phyloP scores from a whole-genome alignment of 2,888 invertebrate genomes.

The Pristionchus maxplancki region DNA sequence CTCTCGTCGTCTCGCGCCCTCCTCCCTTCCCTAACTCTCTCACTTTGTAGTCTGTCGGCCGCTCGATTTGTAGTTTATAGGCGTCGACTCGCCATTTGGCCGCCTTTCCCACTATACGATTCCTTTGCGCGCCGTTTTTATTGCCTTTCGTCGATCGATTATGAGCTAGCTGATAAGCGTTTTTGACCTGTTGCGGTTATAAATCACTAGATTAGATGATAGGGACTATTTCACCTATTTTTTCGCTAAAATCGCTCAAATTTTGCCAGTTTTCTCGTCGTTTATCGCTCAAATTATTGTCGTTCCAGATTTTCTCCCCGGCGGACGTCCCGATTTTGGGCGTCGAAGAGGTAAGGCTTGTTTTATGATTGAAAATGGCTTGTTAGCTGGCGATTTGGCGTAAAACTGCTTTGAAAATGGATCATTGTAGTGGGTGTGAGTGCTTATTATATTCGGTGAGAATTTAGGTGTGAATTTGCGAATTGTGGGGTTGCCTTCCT shows the following conservation, averaged over 20 bases:
- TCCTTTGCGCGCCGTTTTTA: neutral
- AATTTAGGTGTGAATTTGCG: no score
- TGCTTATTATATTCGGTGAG: no score
- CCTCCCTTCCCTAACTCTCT: neutral
- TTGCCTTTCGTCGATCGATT: constrained; percentile 27
- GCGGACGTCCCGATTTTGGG: neutral
- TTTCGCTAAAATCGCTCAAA: neutral
- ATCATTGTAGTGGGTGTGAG: no score
- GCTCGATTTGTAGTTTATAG: constrained; percentile 31
- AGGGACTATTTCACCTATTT: neutral
- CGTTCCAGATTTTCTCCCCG: neutral
- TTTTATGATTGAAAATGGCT: neutral
- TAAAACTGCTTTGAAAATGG: no score
- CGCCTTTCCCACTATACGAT: constrained; percentile 1
- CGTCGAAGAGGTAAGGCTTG: neutral
- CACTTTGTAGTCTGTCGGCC: constrained; percentile 34
- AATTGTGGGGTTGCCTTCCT: no score
- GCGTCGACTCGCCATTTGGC: constrained; percentile 3
- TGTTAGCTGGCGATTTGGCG: no score
- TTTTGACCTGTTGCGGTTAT: neutral
- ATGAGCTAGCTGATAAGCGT: neutral
- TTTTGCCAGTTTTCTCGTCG: neutral
- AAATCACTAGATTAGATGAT: neutral
- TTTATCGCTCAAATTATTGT: neutral
- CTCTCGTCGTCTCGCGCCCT: constrained; percentile 8